These are phyloP conservation scores for Tetranychus piercei DNA, from an alignment of 2,888 invertebrate species.

Conservation along the genomic window DNA sequence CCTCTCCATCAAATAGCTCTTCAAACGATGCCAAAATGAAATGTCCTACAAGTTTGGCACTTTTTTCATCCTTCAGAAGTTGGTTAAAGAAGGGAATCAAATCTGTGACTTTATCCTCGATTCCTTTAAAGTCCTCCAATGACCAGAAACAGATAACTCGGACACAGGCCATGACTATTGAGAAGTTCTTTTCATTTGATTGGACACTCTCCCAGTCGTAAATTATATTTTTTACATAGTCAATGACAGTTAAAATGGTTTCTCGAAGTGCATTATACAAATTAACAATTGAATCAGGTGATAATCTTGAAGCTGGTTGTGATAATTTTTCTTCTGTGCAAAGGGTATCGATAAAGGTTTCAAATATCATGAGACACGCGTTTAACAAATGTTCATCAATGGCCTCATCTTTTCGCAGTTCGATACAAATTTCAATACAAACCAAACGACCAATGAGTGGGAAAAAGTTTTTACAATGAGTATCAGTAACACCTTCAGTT, in stretches of 20 bases:
- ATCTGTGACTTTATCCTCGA: background rate
- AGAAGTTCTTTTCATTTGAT: background rate
- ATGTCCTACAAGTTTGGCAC: background rate
- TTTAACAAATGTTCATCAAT: background rate
- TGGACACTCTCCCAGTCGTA: background rate
- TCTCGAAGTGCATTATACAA: background rate
- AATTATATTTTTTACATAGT: background rate
- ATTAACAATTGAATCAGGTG: background rate
- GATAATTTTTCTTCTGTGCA: background rate
- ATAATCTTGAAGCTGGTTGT: background rate
- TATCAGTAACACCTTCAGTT: background rate
- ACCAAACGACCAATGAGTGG: background rate
- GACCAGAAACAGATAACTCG: background rate
- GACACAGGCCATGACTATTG: background rate
- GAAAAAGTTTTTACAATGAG: background rate
- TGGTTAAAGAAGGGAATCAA: background rate
- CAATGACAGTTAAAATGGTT: background rate
- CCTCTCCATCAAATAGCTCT: too few species aligned
- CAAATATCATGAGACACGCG: background rate
- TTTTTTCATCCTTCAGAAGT: background rate
- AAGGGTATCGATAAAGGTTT: background rate
- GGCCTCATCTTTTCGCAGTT: background rate
- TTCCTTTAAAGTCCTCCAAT: background rate
- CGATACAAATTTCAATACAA: background rate
- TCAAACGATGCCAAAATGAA: background rate